phyloP scores from a whole-genome alignment of 2,797 vertebrate genomes.

The Setipinna tenuifilis region DNA sequence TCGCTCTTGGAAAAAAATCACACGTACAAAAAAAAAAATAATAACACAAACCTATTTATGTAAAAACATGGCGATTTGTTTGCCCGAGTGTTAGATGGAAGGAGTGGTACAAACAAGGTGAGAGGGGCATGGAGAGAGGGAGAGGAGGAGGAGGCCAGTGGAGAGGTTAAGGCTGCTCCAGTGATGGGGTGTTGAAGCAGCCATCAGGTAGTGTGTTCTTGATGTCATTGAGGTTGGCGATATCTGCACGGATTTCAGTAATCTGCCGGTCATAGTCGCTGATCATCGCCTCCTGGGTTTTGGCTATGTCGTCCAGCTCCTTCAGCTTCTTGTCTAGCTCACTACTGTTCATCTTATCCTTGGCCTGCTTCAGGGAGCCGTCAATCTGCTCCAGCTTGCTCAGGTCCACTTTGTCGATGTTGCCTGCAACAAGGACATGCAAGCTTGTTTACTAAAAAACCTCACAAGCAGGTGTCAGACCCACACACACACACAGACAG shows the following conservation, averaged over 20 bases:
- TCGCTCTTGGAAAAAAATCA: slow-evolving; percentile 47
- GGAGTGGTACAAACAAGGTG: slow-evolving; percentile 65
- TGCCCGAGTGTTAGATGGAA: slow-evolving; percentile 69
- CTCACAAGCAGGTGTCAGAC: neutral
- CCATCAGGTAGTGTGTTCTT: slow-evolving; percentile 90
- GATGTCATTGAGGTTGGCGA: slow-evolving; percentile 94
- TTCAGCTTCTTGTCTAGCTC: slow-evolving; percentile 88
- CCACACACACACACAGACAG: neutral
- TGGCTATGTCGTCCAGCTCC: slow-evolving; percentile 86
- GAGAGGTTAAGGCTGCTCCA: slow-evolving; percentile 86
- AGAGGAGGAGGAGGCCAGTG: slow-evolving; percentile 64
- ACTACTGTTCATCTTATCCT: slow-evolving; percentile 84
- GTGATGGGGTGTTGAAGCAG: slow-evolving; percentile 95
- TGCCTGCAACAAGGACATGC: slow-evolving; percentile 71
- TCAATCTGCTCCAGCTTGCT: slow-evolving; percentile 91
- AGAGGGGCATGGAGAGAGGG: slow-evolving; percentile 66
- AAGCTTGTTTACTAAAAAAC: neutral
- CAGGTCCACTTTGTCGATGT: slow-evolving; percentile 93
- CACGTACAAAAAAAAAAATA: slow-evolving; percentile 41
- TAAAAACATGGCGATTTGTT: slow-evolving; percentile 63
- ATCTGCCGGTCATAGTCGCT: slow-evolving; percentile 90
- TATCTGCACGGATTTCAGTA: slow-evolving; percentile 88
- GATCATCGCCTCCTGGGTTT: slow-evolving; percentile 88
- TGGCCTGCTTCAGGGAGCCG: slow-evolving; percentile 84
- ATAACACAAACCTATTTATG: slow-evolving; percentile 68